phyloP scores from a whole-genome alignment of 2,113 vertebrate genomes.

The Strix uralensis region DNA sequence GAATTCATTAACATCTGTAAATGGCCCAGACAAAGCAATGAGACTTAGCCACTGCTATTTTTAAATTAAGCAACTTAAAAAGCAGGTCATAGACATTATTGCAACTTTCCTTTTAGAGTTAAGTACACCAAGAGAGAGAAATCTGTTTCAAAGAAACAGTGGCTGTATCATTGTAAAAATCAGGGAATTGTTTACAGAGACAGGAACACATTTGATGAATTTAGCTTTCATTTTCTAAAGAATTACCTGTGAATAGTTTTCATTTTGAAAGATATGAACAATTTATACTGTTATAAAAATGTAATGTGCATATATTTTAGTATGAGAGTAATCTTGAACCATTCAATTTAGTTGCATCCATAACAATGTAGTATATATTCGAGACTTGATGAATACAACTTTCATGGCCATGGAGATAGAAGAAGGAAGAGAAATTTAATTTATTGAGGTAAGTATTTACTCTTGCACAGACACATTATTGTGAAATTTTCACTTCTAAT shows the following conservation, averaged over 20 bases:
- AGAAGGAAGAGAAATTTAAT: background rate
- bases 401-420: background rate
- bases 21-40: conserved; percentile 31
- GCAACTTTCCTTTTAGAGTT: background rate
- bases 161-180: background rate
- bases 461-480: background rate
- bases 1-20: conserved; percentile 62
- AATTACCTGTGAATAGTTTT: background rate
- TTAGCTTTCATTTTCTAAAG: conserved; percentile 14
- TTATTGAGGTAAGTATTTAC: background rate
- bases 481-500: background rate
- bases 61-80: conserved; percentile 25
- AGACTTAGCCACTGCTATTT: background rate
- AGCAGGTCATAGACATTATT: background rate
- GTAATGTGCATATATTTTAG: background rate
- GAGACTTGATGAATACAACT: background rate
- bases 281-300: background rate
- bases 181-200: background rate
- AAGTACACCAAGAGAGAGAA: background rate
- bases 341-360: background rate
- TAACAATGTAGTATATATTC: background rate
- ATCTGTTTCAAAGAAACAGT: background rate
- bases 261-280: background rate
- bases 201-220: background rate
- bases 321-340: background rate